A percentile compares a stretch with the other conserved stretches of the same genome.
These are phyloP conservation scores for Aspidiotus destructor DNA, from an alignment of 2,888 invertebrate genomes.

Conservation along the genomic window DNA sequence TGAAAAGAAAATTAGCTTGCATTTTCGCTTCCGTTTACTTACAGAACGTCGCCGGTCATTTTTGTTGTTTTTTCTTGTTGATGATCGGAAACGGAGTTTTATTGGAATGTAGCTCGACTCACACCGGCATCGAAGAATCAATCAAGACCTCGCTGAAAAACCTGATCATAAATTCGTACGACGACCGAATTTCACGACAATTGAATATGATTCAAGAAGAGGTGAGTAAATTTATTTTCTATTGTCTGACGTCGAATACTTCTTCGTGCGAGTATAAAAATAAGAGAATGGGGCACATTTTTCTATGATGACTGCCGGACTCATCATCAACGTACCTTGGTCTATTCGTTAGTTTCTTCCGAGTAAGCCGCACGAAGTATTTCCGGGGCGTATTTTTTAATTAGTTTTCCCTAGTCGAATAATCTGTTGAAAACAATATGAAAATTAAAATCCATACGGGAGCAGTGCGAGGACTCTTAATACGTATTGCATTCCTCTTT, in stretches of 20 bases:
- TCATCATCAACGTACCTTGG: too few species aligned
- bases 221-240: slow-evolving; percentile 47
- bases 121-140: slow-evolving; percentile 68
- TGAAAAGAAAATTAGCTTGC: not conserved
- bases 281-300: too few species aligned
- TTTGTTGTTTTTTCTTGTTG: slow-evolving; percentile 59
- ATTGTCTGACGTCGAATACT: not conserved
- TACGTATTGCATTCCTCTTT: too few species aligned
- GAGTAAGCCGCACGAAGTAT: too few species aligned
- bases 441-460: too few species aligned
- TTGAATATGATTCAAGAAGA: slow-evolving; percentile 75
- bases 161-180: slow-evolving; percentile 66
- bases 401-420: not conserved
- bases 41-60: slow-evolving; percentile 65
- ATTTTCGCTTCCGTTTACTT: slow-evolving; percentile 38
- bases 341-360: too few species aligned
- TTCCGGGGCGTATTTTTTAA: not conserved
- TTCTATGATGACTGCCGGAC: too few species aligned
- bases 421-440: not conserved
- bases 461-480: too few species aligned
- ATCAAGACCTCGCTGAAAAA: slow-evolving; percentile 59
- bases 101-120: slow-evolving; percentile 67
- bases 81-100: slow-evolving; percentile 65
- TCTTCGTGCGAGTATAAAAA: too few species aligned
- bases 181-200: slow-evolving; percentile 56